These are phyloP conservation scores for Sesamia nonagrioides DNA, from an alignment of 1,140 invertebrate species.

Conservation along the genomic window DNA sequence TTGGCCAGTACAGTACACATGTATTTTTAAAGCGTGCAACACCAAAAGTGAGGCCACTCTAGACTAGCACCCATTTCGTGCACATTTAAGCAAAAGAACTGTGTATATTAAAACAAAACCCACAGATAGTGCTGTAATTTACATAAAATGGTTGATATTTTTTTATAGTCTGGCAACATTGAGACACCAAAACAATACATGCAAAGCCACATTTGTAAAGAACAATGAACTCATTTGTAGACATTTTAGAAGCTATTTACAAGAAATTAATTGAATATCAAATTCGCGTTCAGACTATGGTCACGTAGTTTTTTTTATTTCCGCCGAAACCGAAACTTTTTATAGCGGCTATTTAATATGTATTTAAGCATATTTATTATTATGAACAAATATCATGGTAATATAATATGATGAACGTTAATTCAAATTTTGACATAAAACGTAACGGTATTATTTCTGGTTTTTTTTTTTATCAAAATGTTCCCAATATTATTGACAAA, in stretches of 20 bases:
- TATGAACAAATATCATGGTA: neutral
- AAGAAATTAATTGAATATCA: slow-evolving; percentile 66
- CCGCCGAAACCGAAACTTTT: slow-evolving; percentile 16
- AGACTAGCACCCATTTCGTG: slow-evolving; percentile 42
- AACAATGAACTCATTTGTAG: slow-evolving; percentile 56
- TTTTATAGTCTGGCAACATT: slow-evolving; percentile 55
- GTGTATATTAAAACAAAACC: slow-evolving; percentile 23
- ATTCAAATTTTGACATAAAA: neutral
- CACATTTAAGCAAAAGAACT: slow-evolving; percentile 37
- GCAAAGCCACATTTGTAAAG: slow-evolving; percentile 56
- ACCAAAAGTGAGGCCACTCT: slow-evolving; percentile 59
- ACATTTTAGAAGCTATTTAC: slow-evolving; percentile 44
- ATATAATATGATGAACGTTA: neutral
- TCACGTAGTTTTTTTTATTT: slow-evolving; percentile 6
- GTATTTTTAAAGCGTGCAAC: slow-evolving; percentile 77
- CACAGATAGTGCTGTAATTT: slow-evolving; percentile 37
- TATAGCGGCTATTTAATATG: slow-evolving; percentile 5
- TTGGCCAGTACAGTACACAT: slow-evolving; percentile 59
- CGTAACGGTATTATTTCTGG: neutral
- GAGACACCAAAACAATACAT: slow-evolving; percentile 56
- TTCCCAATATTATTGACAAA: slow-evolving; percentile 10
- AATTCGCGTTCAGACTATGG: slow-evolving; percentile 50
- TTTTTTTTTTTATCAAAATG: neutral
- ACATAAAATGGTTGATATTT: neutral
- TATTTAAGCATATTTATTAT: neutral